Evolutionary conservation across 2,888 invertebrate genomes (phyloP).

Genomic region (Cryptus viduatorius): DNA sequence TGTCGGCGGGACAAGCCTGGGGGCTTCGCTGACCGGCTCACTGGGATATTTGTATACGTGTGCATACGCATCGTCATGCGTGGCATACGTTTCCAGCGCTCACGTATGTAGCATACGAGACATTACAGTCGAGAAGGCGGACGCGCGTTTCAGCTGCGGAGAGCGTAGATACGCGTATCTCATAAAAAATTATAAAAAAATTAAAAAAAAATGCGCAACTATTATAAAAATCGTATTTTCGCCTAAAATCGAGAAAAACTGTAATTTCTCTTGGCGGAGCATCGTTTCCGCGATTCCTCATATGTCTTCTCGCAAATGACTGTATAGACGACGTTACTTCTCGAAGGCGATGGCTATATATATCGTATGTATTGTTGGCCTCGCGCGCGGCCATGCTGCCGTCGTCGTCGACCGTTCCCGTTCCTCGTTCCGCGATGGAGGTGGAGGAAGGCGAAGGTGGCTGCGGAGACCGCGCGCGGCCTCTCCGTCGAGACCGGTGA

Average conservation of each 20-base stretch:
- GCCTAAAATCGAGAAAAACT: no score
- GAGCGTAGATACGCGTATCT: conserved; percentile 8
- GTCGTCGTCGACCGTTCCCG: conserved; percentile 65
- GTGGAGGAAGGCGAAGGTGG: conserved; percentile 28
- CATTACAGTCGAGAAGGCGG: conserved; percentile 35
- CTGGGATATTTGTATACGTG: conserved; percentile 12
- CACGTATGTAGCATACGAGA: conserved; percentile 6
- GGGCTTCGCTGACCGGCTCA: conserved; percentile 6
- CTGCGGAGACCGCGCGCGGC: conserved; percentile 11
- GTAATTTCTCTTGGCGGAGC: not conserved
- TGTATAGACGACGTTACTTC: not conserved
- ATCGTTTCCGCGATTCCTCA: conserved; percentile 3
- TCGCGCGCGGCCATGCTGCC: conserved; percentile 75
- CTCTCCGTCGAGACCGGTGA: not conserved
- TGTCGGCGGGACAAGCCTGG: conserved; percentile 40
- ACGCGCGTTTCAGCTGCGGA: conserved; percentile 25
- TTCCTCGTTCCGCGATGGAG: conserved; percentile 35
- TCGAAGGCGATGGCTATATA: conserved; percentile 40
- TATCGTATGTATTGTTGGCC: conserved; percentile 71
- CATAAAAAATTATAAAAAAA: no score
- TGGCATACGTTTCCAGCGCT: conserved; percentile 2
- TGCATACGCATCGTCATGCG: conserved; percentile 61
- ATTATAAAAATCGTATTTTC: no score
- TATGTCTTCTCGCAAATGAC: not conserved
- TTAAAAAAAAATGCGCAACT: no score